Percentiles rank a stretch among this genome's conserved stretches.
Conservation (phyloP, 2,888 invertebrate species). For the Pristionchus fissidentatus region DNA sequence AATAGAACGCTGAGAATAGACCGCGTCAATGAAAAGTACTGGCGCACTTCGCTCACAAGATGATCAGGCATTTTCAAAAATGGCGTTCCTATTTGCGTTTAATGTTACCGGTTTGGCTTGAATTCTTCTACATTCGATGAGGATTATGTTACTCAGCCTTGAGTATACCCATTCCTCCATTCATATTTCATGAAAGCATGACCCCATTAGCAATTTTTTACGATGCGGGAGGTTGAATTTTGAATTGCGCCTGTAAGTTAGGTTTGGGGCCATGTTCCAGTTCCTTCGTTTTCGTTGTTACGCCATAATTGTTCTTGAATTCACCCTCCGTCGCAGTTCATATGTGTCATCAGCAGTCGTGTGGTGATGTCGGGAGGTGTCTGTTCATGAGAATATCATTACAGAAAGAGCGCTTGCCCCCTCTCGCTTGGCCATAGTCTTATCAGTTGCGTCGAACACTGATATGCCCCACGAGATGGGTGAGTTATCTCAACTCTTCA, state of each 20-base stretch:
- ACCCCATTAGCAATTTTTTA: neutral
- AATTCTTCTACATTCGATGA: neutral
- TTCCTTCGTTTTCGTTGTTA: too few species aligned
- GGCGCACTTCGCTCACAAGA: neutral
- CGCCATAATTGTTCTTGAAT: too few species aligned
- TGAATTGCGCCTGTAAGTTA: too few species aligned
- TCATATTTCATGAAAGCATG: neutral
- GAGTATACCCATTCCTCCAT: neutral
- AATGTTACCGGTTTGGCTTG: neutral
- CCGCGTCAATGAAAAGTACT: neutral
- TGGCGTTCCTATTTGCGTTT: neutral
- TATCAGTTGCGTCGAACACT: neutral
- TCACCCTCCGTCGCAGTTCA: too few species aligned
- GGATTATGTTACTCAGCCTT: neutral
- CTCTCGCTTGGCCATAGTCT: constrained; percentile 35
- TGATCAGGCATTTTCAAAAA: constrained; percentile 12
- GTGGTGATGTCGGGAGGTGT: too few species aligned
- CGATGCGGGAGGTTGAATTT: neutral
- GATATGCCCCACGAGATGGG: constrained; percentile 47
- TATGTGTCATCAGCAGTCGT: too few species aligned
- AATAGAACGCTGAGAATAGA: too few species aligned
- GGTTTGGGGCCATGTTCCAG: too few species aligned
- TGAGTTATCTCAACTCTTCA: neutral
- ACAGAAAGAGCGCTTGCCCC: neutral
- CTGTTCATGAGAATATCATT: neutral